Evolutionary conservation across 2,113 vertebrate genomes (phyloP).

Genomic region (Daubentonia madagascariensis): DNA sequence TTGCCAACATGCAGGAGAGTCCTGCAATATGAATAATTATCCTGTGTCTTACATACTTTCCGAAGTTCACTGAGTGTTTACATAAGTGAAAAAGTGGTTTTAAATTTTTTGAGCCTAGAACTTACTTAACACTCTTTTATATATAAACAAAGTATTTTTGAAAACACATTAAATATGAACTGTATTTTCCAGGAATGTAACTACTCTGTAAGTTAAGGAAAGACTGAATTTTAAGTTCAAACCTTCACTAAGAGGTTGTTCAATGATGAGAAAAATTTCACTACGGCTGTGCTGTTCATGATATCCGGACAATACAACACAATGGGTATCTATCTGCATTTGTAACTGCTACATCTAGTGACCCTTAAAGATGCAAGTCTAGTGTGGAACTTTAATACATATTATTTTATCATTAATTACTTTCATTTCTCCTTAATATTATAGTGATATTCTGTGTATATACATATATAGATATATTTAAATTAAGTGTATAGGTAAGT

Average conservation of each 20-base stretch:
- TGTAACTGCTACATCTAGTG: neutral
- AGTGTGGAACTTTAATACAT: neutral
- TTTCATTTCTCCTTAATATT: neutral
- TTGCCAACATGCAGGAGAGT: neutral
- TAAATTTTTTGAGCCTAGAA: neutral
- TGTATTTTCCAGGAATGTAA: neutral
- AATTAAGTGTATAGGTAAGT: neutral
- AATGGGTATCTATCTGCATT: neutral
- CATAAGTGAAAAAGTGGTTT: neutral
- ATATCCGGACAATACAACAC: neutral
- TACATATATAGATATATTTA: neutral
- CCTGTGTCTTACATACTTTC: neutral
- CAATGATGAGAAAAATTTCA: neutral
- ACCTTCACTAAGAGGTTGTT: neutral
- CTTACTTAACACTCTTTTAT: neutral
- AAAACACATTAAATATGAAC: conserved; percentile 20
- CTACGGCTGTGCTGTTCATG: neutral
- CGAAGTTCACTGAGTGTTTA: neutral
- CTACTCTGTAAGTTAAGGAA: neutral
- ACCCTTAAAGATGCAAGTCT: neutral
- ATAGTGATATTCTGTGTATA: neutral
- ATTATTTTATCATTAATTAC: neutral
- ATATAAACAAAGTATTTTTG: neutral
- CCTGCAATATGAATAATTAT: neutral
- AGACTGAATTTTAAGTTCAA: neutral